A percentile compares a stretch with the other conserved stretches of the same genome.
Evolutionary conservation across 2,888 invertebrate species (phyloP).

Genomic region (Alsophila aescularia): DNA sequence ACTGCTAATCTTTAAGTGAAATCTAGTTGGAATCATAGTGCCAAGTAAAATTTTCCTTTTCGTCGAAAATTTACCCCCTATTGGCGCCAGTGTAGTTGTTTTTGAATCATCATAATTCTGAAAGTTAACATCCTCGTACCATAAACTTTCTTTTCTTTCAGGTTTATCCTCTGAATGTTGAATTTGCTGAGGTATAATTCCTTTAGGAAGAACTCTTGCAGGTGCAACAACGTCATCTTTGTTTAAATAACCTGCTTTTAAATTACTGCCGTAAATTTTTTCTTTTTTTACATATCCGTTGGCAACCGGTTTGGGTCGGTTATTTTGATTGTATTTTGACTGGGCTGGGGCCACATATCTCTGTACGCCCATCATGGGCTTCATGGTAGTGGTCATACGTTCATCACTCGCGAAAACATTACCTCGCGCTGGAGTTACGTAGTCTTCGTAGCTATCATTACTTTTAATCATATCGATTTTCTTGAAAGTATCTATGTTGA

Average conservation of each 20-base stretch:
- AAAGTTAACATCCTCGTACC: conserved; percentile 37
- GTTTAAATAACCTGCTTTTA: too few species aligned
- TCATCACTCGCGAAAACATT: conserved; percentile 40
- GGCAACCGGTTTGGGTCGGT: conserved; percentile 6
- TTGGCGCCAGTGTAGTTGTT: conserved; percentile 3
- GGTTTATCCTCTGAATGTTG: conserved; percentile 43
- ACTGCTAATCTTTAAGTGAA: conserved; percentile 51
- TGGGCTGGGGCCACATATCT: neutral
- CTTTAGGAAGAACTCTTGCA: neutral
- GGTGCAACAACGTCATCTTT: neutral
- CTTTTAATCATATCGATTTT: conserved; percentile 36
- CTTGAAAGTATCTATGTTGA: conserved; percentile 32
- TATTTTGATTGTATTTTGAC: neutral
- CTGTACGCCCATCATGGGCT: neutral
- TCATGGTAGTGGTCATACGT: neutral
- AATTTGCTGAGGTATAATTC: neutral
- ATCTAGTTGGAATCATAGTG: conserved; percentile 55
- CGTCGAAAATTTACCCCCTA: neutral
- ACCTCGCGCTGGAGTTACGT: conserved; percentile 53
- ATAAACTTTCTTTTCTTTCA: conserved; percentile 47
- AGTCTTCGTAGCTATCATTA: conserved; percentile 66
- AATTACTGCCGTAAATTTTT: too few species aligned
- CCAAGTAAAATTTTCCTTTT: conserved; percentile 31
- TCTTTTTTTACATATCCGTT: neutral
- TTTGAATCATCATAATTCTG: conserved; percentile 15